A percentile compares a stretch with the other conserved stretches of the same genome.
Evolutionary conservation across 2,888 invertebrate genomes (phyloP).

Genomic region (Callyntrura guangdongensis): DNA sequence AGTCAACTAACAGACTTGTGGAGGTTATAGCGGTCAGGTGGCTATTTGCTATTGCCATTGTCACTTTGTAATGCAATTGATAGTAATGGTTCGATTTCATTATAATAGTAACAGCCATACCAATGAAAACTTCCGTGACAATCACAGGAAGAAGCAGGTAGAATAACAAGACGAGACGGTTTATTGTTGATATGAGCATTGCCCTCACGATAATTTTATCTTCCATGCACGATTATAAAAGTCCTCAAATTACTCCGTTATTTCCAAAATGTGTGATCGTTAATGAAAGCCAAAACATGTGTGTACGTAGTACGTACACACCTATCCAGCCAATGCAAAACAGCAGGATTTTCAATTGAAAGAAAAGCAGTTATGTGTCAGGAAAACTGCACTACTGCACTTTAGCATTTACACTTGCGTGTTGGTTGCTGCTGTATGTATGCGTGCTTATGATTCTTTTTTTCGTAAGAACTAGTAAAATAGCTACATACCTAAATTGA

Average conservation of each 20-base stretch:
- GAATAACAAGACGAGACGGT: slow-evolving; percentile 19
- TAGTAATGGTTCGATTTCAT: not conserved
- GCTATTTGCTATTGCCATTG: not conserved
- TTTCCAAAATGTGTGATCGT: no score
- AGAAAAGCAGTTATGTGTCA: not conserved
- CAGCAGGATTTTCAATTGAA: not conserved
- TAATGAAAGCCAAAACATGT: not conserved
- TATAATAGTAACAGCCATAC: not conserved
- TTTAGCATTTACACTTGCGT: not conserved
- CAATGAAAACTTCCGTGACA: not conserved
- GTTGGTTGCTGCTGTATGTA: not conserved
- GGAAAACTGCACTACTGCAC: slow-evolving; percentile 14
- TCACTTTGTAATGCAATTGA: not conserved
- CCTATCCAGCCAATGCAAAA: not conserved
- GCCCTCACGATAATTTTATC: not conserved
- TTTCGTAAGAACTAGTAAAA: no score
- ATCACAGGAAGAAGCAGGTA: slow-evolving; percentile 49
- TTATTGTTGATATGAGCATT: not conserved
- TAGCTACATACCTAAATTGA: not conserved
- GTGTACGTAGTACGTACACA: not conserved
- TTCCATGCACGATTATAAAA: not conserved
- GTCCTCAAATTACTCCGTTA: no score
- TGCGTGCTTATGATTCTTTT: not conserved
- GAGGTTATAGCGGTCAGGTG: not conserved
- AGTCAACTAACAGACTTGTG: not conserved